Evolutionary conservation across 2,888 invertebrate species (phyloP), one percentile per base, ranked within the genome.

Genomic region (Drosophila affinis): DNA sequence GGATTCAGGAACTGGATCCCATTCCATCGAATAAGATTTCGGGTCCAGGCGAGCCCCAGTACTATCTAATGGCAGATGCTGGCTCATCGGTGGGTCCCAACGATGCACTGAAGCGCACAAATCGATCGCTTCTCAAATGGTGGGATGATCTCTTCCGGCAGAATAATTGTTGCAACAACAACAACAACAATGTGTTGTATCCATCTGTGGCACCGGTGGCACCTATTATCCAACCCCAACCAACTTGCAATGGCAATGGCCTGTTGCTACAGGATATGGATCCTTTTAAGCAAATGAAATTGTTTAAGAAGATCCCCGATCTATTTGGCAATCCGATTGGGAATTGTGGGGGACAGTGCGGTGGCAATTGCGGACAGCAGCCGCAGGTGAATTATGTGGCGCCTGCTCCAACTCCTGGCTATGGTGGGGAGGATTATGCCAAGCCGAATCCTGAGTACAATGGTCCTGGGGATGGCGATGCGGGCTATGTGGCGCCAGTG

Each of bases 121-220:
- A 88, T 61, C 85, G 89, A 0, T 87, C 83, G 14, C 72, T 89
- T 4, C 49, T 81, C 4, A 90, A 90, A 52, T 88, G 88, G 83
- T 83, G 83, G 83, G 87, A 79, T 0, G 86, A 80, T n/a, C 68
- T 86, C 17, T 83, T 78, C 34, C 27, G 62, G 0, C 75, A 67
- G 2, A 87, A 69, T 54, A 79, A 83, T 67, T 76, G 74, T 34
- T 81, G 80, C 61, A 70, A 75, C 53, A 76, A 34, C 68, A 60
- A 21, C 21, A 21, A 79, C 32, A 78, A 78, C 55, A 76, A 79
- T 34, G 12, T 24, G 10, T 10, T 45, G 48, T 57, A 58, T 49
- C 53, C 53, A 21, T 14, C 56, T n/a, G 3, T 47, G n/a, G 45
- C 61, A n/a, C 18, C 56, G 10, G 5, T 47, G 10, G 45, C 54